Base-by-base conservation (phyloP, 2,888 invertebrate species). In the Imbricaverruca yamaguchii region DNA sequence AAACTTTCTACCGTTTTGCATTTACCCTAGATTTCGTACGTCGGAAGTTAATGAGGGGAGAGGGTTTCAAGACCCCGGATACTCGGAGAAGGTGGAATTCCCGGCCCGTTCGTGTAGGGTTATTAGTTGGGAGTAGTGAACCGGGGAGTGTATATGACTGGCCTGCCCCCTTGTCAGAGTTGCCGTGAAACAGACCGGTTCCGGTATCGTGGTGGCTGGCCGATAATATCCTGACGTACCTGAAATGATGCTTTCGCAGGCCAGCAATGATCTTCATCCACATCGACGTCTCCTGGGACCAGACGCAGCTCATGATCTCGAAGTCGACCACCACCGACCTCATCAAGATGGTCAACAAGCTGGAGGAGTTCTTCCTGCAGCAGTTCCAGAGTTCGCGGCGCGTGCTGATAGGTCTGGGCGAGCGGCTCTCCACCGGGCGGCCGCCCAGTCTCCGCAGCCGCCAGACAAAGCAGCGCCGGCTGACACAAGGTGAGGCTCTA, bases 291-390 rank as follows among this genome's bases (percentile, higher is more conserved):
- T 92, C 92, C 83, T 99, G 98, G 98, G 96, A 97, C 87, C 97
- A 95, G 86, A 90, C 98, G 77, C 98, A 99, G 89, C 91, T 98
- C 85, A 93, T 99, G 91, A 97, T 99, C 87, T 96, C 95, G 10
- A 94, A 96, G 87, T 96, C 96, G 80, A 99, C 98, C 1, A 97
- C 98, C 0, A 96, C 96, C 0, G 98, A 99, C 89, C 89, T 99
- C 82, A 89, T 97, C 80, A 98, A 98, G 89, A 98, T 99, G 94
- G 96, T 94, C 87, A 93, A 94, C 84, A 98, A 98, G 86, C 90
- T 99, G 63, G 96, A 97, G 85, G 97, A 98, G 88, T 99, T 99
- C 90, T 98, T 99, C 89, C 93, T 95, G 83, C 97, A 97, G 87
- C 98, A 98, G 89, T 96, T 98, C 87, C 96, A 96, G 87, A 96